phyloP scores from a whole-genome alignment of 2,797 vertebrate genomes.

The Potorous gilbertii region DNA sequence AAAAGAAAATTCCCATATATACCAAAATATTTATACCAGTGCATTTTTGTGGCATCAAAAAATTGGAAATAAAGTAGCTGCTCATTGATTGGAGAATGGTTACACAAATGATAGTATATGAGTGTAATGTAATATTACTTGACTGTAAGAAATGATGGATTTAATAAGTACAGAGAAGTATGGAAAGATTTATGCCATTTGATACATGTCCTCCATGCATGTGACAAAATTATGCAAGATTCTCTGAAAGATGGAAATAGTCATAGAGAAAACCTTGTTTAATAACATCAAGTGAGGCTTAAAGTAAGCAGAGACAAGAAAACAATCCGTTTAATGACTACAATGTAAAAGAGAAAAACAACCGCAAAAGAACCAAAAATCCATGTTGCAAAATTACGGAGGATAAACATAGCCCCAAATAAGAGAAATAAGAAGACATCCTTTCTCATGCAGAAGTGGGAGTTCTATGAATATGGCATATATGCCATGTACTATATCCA shows the following conservation, averaged over 20 bases:
- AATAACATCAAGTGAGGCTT: not conserved
- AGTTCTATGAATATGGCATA: not conserved
- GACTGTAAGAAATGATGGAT: not conserved
- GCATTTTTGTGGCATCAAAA: not conserved
- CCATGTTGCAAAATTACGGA: not conserved
- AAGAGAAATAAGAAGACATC: not conserved
- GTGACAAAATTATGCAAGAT: not conserved
- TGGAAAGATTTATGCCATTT: not conserved
- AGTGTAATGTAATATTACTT: not conserved
- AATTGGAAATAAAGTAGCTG: not conserved
- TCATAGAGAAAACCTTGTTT: not conserved
- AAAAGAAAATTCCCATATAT: not conserved
- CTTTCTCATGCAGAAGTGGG: not conserved
- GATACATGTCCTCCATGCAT: not conserved
- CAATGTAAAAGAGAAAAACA: not conserved
- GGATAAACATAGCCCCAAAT: not conserved
- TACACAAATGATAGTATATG: not conserved
- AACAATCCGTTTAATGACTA: not conserved
- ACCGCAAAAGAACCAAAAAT: not conserved
- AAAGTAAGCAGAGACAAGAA: not conserved
- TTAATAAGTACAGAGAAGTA: not conserved
- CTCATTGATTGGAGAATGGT: not conserved
- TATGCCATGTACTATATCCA: not conserved
- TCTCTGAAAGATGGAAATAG: not conserved
- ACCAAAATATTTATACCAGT: not conserved